Percentiles rank a stretch among this genome's conserved stretches.
Evolutionary conservation across 2,797 vertebrate species (phyloP).

Genomic region (Falco columbarius): DNA sequence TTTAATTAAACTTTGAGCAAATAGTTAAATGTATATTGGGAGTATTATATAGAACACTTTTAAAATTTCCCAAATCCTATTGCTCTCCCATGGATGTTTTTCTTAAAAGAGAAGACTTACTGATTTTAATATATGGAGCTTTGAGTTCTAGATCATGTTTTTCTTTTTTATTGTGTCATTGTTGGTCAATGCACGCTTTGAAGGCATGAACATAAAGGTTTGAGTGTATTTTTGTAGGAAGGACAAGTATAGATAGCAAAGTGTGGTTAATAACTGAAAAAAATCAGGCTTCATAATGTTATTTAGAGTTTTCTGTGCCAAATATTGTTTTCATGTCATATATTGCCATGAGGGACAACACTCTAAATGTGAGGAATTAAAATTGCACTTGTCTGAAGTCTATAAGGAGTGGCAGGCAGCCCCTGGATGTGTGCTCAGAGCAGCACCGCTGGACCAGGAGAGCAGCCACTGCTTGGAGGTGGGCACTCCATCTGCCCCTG

Average conservation of each 20-base stretch:
- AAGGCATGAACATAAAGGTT: neutral
- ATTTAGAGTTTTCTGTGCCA: neutral
- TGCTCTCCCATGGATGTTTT: neutral
- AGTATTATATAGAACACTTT: neutral
- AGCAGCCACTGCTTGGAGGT: neutral
- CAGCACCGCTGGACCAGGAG: neutral
- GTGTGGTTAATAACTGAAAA: neutral
- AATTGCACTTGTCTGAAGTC: neutral
- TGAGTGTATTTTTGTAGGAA: neutral
- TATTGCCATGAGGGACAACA: neutral
- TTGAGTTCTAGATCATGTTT: neutral
- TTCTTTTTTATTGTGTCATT: neutral
- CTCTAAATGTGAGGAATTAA: neutral
- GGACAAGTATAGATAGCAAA: neutral
- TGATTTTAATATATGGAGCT: neutral
- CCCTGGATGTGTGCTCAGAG: neutral
- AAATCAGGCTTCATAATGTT: neutral
- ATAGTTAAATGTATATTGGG: neutral
- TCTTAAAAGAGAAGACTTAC: neutral
- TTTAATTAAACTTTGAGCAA: neutral
- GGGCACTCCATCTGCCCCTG: neutral
- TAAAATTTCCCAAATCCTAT: neutral
- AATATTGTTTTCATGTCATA: neutral
- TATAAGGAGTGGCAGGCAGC: neutral
- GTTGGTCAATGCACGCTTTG: neutral